Evolutionary conservation across 2,888 invertebrate genomes (phyloP), one percentile per base, ranked within the genome.

Genomic region (Drosophila anomelani): DNA sequence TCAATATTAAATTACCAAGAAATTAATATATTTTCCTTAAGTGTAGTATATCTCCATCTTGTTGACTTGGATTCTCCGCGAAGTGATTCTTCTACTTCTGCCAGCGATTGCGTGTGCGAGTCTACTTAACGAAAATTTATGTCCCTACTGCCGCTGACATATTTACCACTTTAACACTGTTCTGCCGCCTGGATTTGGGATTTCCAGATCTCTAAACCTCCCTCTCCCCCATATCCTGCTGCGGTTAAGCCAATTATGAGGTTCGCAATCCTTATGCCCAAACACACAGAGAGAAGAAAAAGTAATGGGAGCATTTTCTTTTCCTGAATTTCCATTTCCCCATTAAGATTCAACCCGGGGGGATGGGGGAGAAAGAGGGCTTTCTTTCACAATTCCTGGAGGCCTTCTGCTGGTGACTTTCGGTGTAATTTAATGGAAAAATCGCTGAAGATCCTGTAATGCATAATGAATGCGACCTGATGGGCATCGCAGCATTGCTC

Each of bases 111-210:
- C 88, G 88, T 85, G 88, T 89, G 88, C 71, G 77, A 79, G 89
- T 89, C 88, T 88, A 89, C 88, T 85, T 85, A 85, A 89, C 89
- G 81, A 88, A 79, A 86, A 86, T 90, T 86, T 86, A 86, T 86
- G 77, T 86, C 75, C 76, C 70, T 68, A 69, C 86, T 86, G 90
- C 85, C 77, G 90, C 90, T 89, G 86, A 86, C 86, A 86, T 89
- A 89, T 86, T 86, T 86, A 88, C 86, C 86, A 86, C 89, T 89
- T 89, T 88, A 84, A 84, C 85, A 84, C 76, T 75, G 68, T 59
- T 46, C 59, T 36, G 47, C 44, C 44, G 29, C 29, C 20, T 43
- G 43, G 17, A 26, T n/a, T 49, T 34, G 15, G 15, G 57, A 32
- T 12, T 15, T 20, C n/a, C 20, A 7, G 56, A 46, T 55, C 34